Conservation (phyloP, 2,797 vertebrate species). For the Numenius phaeopus region DNA sequence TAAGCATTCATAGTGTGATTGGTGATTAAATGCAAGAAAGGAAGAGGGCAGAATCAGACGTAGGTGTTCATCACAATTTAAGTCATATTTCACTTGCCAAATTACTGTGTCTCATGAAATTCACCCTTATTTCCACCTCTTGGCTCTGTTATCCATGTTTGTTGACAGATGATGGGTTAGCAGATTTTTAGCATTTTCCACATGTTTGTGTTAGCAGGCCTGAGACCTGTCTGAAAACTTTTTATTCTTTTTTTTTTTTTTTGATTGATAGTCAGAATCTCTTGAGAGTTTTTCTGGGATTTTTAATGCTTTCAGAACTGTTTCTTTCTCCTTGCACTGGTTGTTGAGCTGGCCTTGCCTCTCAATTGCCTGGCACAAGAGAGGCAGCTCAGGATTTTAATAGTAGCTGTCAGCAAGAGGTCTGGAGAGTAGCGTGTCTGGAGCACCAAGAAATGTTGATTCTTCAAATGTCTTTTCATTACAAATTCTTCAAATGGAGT, state of each 20-base stretch:
- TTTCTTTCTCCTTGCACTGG: background rate
- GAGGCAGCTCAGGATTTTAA: constrained; percentile 28
- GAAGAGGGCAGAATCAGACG: background rate
- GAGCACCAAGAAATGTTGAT: background rate
- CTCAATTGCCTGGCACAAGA: constrained; percentile 11
- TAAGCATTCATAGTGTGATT: background rate
- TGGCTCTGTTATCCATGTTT: background rate
- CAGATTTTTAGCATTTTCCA: background rate
- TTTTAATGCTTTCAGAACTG: constrained; percentile 6
- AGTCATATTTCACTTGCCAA: background rate
- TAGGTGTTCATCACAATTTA: background rate
- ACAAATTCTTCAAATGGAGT: constrained; percentile 9
- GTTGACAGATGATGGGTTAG: background rate
- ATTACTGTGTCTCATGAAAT: background rate
- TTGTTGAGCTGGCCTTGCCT: constrained; percentile 39
- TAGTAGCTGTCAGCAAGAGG: constrained; percentile 26
- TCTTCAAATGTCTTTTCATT: constrained; percentile 38
- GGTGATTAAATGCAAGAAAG: background rate
- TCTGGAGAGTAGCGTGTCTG: background rate
- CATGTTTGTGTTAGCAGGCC: background rate
- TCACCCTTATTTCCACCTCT: background rate
- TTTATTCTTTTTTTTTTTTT: background rate
- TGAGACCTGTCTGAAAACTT: background rate
- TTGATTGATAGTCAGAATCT: constrained; percentile 18
- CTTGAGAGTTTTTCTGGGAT: background rate